Evolutionary conservation across 2,113 vertebrate species (phyloP), one percentile per base, ranked within the genome.

Genomic region (Morphnarchus princeps): DNA sequence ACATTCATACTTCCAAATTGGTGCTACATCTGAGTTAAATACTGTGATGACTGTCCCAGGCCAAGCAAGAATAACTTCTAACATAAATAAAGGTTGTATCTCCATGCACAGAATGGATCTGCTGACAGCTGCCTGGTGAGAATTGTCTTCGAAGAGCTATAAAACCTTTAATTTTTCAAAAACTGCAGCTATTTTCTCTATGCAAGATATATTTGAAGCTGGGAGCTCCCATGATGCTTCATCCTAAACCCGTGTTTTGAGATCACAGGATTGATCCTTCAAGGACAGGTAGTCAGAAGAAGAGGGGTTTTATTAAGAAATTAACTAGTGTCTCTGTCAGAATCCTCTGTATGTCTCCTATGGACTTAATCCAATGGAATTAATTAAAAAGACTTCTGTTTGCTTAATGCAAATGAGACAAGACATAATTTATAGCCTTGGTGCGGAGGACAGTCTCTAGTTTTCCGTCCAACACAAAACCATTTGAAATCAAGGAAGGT

Each of bases 381-480:
- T 92, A 83, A 94, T 90, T 86, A 71, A 77, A 91, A 52, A 70
- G 22, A 47, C 16, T 66, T 90, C 58, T 86, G 47, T 81, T 92
- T 94, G 72, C 73, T 83, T 94, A 90, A 90, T 88, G 59, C 76
- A 89, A 96, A 70, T 78, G 29, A 81, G 38, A 78, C 52, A 77
- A 87, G 42, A 40, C 59, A 49, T 36, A 73, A 92, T 83, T 93
- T 89, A 81, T 43, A 67, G 45, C 31, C 54, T 81, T 71, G 52
- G 20, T 87, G 32, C 24, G 18, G 67, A 92, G 91, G 54, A 72
- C 3, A 86, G n/a, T 31, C 61, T 84, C 76, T 87, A 47, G 26
- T 36, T 91, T 94, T 91, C 63, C 8, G 8, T 78, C 32, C 63
- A 89, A 49, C 40, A 58, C 38, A 49, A 82, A 82, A n/a, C 45